A percentile compares a stretch with the other conserved stretches of the same genome.
Evolutionary conservation across 2,888 invertebrate species (phyloP).

Genomic region (Ramazzottius varieornatus): DNA sequence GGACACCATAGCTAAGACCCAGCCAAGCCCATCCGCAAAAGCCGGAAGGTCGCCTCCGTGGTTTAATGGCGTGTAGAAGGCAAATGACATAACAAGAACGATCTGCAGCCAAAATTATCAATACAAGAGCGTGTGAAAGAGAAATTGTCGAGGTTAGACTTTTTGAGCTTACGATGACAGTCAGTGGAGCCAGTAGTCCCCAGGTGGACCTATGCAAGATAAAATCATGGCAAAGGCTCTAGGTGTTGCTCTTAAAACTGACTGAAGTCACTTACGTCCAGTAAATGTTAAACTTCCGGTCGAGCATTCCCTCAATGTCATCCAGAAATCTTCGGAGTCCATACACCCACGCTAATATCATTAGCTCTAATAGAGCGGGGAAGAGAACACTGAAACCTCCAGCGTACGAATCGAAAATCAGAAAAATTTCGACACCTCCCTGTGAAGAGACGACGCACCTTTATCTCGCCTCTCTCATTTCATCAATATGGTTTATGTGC

Average conservation of each 20-base stretch:
- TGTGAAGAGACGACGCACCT: too few species aligned
- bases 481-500: not conserved
- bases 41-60: not conserved
- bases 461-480: too few species aligned
- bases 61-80: not conserved
- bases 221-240: too few species aligned
- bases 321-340: not conserved
- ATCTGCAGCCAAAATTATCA: not conserved
- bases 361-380: not conserved
- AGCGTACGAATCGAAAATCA: not conserved
- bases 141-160: not conserved
- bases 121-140: not conserved
- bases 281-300: not conserved
- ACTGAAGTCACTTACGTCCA: not conserved
- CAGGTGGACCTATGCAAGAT: not conserved
- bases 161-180: not conserved
- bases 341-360: not conserved
- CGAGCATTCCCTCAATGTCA: not conserved
- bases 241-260: not conserved
- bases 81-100: not conserved
- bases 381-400: constrained; percentile 1
- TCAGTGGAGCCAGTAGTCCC: not conserved
- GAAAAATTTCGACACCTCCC: not conserved
- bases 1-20: not conserved
- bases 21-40: not conserved